phyloP scores from a whole-genome alignment of 2,888 invertebrate species.

The Hemicrepidius hirtus region DNA sequence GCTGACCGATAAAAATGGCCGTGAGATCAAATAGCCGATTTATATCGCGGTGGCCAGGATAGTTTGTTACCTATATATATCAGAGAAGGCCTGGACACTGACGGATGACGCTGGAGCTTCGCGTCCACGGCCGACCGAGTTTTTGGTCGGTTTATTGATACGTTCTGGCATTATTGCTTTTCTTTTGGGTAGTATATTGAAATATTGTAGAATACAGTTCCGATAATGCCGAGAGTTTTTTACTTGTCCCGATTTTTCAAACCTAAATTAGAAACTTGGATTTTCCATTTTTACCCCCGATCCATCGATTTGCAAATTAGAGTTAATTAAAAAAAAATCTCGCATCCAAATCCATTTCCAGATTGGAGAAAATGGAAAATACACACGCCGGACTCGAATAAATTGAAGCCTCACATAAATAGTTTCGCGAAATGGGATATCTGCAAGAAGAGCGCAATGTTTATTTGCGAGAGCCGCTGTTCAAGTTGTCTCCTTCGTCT shows the following conservation, averaged over 20 bases:
- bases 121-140: constrained; percentile 58
- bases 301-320: no score
- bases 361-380: constrained; percentile 8
- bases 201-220: constrained; percentile 46
- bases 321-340: no score
- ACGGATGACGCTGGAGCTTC: constrained; percentile 61
- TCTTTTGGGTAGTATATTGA: constrained; percentile 55
- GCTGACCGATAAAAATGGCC: constrained; percentile 65
- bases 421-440: constrained; percentile 48
- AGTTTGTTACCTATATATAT: constrained; percentile 66
- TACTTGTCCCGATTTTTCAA: constrained; percentile 18
- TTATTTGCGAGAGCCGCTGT: constrained; percentile 49
- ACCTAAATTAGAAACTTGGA: neutral
- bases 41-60: constrained; percentile 62
- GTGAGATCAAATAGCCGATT: constrained; percentile 66
- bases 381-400: constrained; percentile 43
- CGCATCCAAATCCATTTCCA: no score
- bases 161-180: constrained; percentile 62
- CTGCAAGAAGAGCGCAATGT: constrained; percentile 47
- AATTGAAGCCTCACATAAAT: constrained; percentile 47
- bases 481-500: constrained; percentile 46
- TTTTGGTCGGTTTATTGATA: constrained; percentile 61
- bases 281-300: no score
- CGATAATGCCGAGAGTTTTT: constrained; percentile 17
- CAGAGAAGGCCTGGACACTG: constrained; percentile 63